phyloP scores from a whole-genome alignment of 2,888 invertebrate genomes.

The Diarsia mendica region DNA sequence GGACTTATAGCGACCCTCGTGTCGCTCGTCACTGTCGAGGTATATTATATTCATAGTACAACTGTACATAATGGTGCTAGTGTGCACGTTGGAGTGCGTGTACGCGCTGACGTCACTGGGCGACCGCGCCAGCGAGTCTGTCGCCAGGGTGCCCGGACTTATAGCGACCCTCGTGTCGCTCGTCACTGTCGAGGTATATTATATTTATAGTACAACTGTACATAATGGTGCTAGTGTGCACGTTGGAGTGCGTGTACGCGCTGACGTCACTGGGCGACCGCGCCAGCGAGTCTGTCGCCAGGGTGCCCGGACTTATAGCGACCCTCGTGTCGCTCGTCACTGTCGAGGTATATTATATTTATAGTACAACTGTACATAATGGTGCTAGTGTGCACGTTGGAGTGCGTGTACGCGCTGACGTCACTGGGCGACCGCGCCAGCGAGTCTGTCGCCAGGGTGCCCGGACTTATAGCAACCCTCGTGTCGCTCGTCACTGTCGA shows the following conservation, averaged over 20 bases:
- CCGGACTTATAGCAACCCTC: conserved; percentile 96
- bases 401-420: conserved; percentile 98
- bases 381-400: conserved; percentile 91
- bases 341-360: conserved; percentile 91
- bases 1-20: conserved; percentile 96
- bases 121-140: conserved; percentile 96
- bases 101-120: conserved; percentile 98
- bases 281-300: conserved; percentile 96
- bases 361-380: not conserved
- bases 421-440: conserved; percentile 97
- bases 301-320: conserved; percentile 96
- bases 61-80: not conserved
- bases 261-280: conserved; percentile 97
- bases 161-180: conserved; percentile 96
- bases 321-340: conserved; percentile 96
- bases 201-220: not conserved
- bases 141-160: conserved; percentile 96
- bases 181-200: conserved; percentile 93
- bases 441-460: conserved; percentile 95
- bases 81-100: conserved; percentile 96
- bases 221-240: conserved; percentile 70
- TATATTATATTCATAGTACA: not conserved
- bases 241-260: conserved; percentile 98
- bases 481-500: conserved; percentile 96
- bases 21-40: conserved; percentile 96